These are phyloP conservation scores for Carassius gibelio DNA, from an alignment of 2,113 vertebrate species.

Conservation along the genomic window DNA sequence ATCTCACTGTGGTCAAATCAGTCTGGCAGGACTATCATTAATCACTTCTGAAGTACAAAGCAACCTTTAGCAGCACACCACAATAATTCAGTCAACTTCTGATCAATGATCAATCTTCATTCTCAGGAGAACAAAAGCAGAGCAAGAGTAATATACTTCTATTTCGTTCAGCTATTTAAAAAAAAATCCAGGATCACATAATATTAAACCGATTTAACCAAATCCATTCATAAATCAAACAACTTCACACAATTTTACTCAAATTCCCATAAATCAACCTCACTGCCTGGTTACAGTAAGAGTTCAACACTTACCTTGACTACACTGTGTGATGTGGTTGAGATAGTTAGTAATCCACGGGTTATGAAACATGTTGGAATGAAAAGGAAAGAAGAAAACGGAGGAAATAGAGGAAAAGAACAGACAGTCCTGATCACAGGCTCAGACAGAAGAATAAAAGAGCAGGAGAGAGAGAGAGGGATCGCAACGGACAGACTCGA, in stretches of 20 bases:
- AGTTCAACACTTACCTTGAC: slow-evolving; percentile 83
- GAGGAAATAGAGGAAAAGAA: background rate
- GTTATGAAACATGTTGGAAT: slow-evolving; percentile 86
- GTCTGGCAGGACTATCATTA: background rate
- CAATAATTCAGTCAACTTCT: background rate
- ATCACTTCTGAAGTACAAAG: background rate
- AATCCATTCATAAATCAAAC: background rate
- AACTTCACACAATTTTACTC: background rate
- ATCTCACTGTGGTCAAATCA: background rate
- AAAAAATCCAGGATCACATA: background rate
- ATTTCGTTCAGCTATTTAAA: background rate
- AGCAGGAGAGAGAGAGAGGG: slow-evolving; percentile 23
- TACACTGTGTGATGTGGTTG: slow-evolving; percentile 79
- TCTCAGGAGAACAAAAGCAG: too few species aligned
- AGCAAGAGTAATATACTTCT: background rate
- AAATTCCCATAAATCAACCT: slow-evolving; percentile 16
- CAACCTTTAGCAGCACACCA: background rate
- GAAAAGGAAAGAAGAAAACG: background rate
- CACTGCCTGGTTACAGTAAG: background rate
- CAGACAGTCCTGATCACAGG: slow-evolving; percentile 27
- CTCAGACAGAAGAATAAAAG: background rate
- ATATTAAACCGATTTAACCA: background rate
- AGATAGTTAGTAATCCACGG: slow-evolving; percentile 86
- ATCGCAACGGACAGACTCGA: slow-evolving; percentile 3
- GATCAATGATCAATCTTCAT: background rate